These are phyloP conservation scores for Prorops nasuta DNA, from an alignment of 1,140 invertebrate genomes.

Conservation along the genomic window DNA sequence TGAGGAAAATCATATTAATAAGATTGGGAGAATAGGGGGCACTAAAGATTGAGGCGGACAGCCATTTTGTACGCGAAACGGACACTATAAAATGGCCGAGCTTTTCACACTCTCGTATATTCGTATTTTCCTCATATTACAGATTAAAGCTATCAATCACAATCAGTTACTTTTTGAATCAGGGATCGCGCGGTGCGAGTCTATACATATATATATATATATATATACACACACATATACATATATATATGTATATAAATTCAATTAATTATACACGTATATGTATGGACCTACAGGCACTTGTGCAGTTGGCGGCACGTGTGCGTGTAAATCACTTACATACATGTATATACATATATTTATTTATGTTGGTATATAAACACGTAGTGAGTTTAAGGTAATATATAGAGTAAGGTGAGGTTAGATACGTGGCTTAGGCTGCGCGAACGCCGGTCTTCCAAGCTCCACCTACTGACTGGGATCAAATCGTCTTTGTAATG, in stretches of 20 bases:
- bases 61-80: too few species aligned
- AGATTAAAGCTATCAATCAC: too few species aligned
- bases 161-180: slow-evolving; percentile 45
- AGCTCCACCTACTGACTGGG: slow-evolving; percentile 58
- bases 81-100: too few species aligned
- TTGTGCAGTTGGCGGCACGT: slow-evolving; percentile 23
- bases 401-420: slow-evolving; percentile 57
- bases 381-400: slow-evolving; percentile 57
- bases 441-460: slow-evolving; percentile 52
- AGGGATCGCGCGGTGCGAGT: slow-evolving; percentile 39
- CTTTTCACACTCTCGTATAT: too few species aligned
- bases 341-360: slow-evolving; percentile 33
- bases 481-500: slow-evolving; percentile 58
- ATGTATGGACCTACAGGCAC: slow-evolving; percentile 9
- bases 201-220: slow-evolving; percentile 33
- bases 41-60: too few species aligned
- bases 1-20: slow-evolving; percentile 34
- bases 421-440: slow-evolving; percentile 59
- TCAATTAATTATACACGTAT: slow-evolving; percentile 8
- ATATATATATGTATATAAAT: slow-evolving; percentile 17
- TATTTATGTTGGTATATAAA: slow-evolving; percentile 52
- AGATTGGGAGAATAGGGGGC: too few species aligned
- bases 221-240: slow-evolving; percentile 22
- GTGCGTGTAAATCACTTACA: slow-evolving; percentile 35
- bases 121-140: too few species aligned